Base-by-base conservation (phyloP, 2,797 vertebrate species). In the Sandelia bainsii region DNA sequence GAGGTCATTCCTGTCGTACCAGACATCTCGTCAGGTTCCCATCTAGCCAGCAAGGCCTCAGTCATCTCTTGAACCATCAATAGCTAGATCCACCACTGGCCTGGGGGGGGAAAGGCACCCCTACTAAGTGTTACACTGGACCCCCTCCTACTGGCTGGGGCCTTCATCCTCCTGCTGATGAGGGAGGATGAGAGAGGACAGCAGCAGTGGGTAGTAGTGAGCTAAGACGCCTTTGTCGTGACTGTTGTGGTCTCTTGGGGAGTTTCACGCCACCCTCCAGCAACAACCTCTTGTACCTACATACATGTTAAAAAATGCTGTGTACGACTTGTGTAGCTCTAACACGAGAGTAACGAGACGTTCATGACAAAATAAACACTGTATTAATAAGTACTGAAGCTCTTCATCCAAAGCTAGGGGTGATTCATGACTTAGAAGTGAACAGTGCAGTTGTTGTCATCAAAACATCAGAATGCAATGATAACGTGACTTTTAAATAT, bases 11-110 rank as follows among this genome's bases (percentile, higher is more conserved):
- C 76, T 59, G 85, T 72, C 79, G 40, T 66, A 75, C 74, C 76
- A 76, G 82, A 79, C 72, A 40, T 74, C 86, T 87, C 63, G 74
- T 79, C 86, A 76, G 75, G 54, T 84, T 65, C 80, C 77, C 50
- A 40, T 80, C 77, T 66, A 42, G 65, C 72, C 62, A 19, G 40
- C 69, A n/a, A 79, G 80, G 74, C 72, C 86, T 74, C 74, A 49
- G 75, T 50, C 74, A 20, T 62, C 51, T 20, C 73, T 37, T 27
- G 42, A 75, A 85, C 83, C 75, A 80, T 90, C 85, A 83, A 65
- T 54, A 54, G 80, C 69, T 64, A 76, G 63, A 91, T 91, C 89
- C 90, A 90, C 84, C 61, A 1, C 20, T 8, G 50, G 82, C 90
- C 88, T 46, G 4, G 29, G 76, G 91, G 67, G 14, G 67, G 70